Evolutionary conservation across 1,140 invertebrate species (phyloP).

Genomic region (Metaphire vulgaris): DNA sequence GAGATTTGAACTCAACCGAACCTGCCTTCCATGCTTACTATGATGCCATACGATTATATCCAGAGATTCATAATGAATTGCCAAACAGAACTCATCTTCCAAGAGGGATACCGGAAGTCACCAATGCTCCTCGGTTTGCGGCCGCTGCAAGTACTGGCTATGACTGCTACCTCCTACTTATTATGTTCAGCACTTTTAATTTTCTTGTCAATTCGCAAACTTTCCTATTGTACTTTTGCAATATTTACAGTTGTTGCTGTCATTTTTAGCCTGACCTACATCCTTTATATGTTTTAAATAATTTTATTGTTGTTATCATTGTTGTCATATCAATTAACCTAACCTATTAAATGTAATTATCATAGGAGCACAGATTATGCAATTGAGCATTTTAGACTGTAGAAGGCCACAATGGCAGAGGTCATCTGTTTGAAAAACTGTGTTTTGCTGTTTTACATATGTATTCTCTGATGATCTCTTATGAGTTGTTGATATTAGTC

Average conservation of each 20-base stretch:
- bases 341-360: too few relatives aligned
- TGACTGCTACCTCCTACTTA: neutral
- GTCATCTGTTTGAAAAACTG: too few relatives aligned
- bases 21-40: conserved; percentile 51
- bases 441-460: too few relatives aligned
- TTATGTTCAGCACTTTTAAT: neutral
- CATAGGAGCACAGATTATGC: too few relatives aligned
- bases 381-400: too few relatives aligned
- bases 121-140: neutral
- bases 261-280: neutral
- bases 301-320: neutral
- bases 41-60: neutral
- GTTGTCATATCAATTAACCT: neutral
- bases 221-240: neutral
- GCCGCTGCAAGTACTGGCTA: neutral
- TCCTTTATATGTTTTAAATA: neutral
- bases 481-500: too few relatives aligned
- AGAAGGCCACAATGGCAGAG: too few relatives aligned
- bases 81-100: neutral
- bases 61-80: neutral
- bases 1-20: conserved; percentile 51
- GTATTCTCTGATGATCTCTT: too few relatives aligned
- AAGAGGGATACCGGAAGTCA: neutral
- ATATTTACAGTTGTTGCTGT: neutral
- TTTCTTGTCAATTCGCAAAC: neutral